Evolutionary conservation across 2,888 invertebrate genomes (phyloP).

Genomic region (Drosophila melanosoma): DNA sequence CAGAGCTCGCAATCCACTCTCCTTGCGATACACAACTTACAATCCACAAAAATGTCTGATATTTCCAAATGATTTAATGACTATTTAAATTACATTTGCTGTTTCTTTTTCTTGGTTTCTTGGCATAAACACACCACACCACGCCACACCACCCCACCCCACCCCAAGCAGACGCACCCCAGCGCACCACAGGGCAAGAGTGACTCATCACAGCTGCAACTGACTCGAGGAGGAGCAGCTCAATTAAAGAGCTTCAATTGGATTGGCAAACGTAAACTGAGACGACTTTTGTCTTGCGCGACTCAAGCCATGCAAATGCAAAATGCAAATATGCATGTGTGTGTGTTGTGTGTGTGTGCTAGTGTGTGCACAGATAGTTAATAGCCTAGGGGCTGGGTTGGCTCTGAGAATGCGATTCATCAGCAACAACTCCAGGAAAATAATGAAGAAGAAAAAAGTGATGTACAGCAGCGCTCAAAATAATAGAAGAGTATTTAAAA

Average conservation of each 20-base stretch:
- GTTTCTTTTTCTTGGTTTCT: constrained; percentile 22
- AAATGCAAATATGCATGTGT: background rate
- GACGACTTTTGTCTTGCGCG: constrained; percentile 39
- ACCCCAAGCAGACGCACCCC: constrained; percentile 4
- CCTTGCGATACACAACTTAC: background rate
- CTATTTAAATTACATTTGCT: constrained; percentile 6
- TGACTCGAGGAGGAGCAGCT: constrained; percentile 33
- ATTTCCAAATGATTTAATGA: background rate
- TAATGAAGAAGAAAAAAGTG: background rate
- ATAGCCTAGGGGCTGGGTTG: constrained; percentile 10
- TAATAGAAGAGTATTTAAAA: background rate
- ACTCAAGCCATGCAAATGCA: constrained; percentile 54
- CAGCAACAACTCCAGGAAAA: constrained; percentile 2
- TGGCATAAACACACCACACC: constrained; percentile 2
- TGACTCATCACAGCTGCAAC: constrained; percentile 46
- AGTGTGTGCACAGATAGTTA: constrained; percentile 2
- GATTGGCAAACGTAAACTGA: constrained; percentile 54
- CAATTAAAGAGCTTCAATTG: constrained; percentile 56
- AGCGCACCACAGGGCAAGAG: constrained; percentile 20
- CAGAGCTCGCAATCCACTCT: background rate
- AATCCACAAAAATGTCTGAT: background rate
- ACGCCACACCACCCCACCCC: background rate
- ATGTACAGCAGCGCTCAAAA: background rate
- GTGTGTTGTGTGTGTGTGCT: background rate
- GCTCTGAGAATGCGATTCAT: constrained; percentile 5